A percentile compares a stretch with the other conserved stretches of the same genome.
These are phyloP conservation scores for Agrypnus murinus DNA, from an alignment of 2,888 invertebrate genomes.

Conservation along the genomic window DNA sequence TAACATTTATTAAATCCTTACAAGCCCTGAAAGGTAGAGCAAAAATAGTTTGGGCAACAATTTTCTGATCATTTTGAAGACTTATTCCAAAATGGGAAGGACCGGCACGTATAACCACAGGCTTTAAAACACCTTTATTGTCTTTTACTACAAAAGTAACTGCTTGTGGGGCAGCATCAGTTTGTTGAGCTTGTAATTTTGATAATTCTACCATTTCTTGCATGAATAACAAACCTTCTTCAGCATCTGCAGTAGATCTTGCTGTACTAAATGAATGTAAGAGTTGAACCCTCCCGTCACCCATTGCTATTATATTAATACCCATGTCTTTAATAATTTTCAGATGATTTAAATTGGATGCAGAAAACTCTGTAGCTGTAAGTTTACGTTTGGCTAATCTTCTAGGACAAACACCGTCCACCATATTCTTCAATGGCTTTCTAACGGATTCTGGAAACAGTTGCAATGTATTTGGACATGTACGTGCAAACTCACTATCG, in stretches of 20 bases:
- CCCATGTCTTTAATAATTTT: slow-evolving; percentile 94
- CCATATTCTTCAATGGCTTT: slow-evolving; percentile 88
- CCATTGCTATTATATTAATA: slow-evolving; percentile 90
- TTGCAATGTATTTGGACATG: slow-evolving; percentile 90
- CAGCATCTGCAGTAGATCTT: slow-evolving; percentile 87
- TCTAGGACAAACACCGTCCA: slow-evolving; percentile 86
- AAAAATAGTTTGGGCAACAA: slow-evolving; percentile 78
- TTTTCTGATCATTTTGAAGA: slow-evolving; percentile 78
- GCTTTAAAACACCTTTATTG: slow-evolving; percentile 60
- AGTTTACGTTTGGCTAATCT: slow-evolving; percentile 76
- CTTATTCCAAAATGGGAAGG: slow-evolving; percentile 94
- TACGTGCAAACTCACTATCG: slow-evolving; percentile 76
- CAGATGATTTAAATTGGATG: slow-evolving; percentile 89
- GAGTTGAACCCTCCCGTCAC: slow-evolving; percentile 94
- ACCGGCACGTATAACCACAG: slow-evolving; percentile 80
- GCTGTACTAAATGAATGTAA: slow-evolving; percentile 93
- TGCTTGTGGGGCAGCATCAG: slow-evolving; percentile 75
- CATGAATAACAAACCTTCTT: slow-evolving; percentile 96
- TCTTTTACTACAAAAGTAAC: slow-evolving; percentile 71
- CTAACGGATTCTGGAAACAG: slow-evolving; percentile 89
- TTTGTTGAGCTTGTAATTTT: slow-evolving; percentile 77
- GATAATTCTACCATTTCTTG: slow-evolving; percentile 96
- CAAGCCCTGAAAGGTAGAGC: slow-evolving; percentile 84
- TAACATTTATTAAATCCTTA: slow-evolving; percentile 75
- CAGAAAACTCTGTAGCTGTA: slow-evolving; percentile 82